These are phyloP conservation scores for Malacoraja senta DNA, from an alignment of 2,797 vertebrate species.

Conservation along the genomic window DNA sequence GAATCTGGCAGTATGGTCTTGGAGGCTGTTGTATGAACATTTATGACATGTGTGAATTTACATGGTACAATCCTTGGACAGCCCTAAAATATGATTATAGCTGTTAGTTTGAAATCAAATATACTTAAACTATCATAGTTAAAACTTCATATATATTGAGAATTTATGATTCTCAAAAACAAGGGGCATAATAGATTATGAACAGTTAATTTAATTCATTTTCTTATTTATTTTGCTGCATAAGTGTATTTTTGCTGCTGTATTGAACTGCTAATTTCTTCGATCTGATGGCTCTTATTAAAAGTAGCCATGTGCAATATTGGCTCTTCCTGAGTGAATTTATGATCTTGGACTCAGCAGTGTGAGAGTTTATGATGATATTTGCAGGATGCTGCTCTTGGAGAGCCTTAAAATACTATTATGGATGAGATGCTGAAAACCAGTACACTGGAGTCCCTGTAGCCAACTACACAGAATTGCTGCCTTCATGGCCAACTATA, in stretches of 20 bases:
- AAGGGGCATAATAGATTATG: neutral
- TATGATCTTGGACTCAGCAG: neutral
- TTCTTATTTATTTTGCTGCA: neutral
- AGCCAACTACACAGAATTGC: neutral
- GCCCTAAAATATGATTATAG: too few relatives aligned
- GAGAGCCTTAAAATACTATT: neutral
- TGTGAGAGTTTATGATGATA: conserved; percentile 5
- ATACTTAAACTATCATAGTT: too few relatives aligned
- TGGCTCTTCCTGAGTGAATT: neutral
- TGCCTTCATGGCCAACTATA: neutral
- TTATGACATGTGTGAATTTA: too few relatives aligned
- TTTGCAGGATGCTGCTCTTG: neutral
- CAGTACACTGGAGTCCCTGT: neutral
- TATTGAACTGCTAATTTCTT: neutral
- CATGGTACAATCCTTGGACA: too few relatives aligned
- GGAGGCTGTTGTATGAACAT: too few relatives aligned
- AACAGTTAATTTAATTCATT: neutral
- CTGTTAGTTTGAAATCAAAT: too few relatives aligned
- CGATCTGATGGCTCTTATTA: neutral
- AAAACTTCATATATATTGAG: too few relatives aligned
- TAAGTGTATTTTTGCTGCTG: neutral
- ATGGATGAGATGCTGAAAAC: neutral
- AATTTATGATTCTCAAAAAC: too few relatives aligned
- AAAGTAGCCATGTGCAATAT: neutral
- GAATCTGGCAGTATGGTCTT: too few relatives aligned